Evolutionary conservation across 2,797 vertebrate genomes (phyloP), one percentile per base, ranked within the genome.

Genomic region (Darevskia mixta): DNA sequence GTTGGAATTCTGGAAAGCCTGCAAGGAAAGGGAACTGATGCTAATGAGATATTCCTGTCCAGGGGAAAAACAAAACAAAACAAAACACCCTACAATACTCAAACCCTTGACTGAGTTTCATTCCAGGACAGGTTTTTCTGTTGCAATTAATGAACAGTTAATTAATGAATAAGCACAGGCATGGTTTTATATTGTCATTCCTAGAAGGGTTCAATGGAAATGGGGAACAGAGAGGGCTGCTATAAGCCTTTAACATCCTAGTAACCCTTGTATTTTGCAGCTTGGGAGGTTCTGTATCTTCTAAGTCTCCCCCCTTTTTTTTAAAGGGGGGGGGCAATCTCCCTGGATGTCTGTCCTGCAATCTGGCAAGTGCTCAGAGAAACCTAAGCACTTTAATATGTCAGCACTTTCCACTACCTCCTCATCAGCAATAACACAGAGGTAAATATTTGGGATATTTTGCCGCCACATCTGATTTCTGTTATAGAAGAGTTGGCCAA

Each of bases 71-170:
- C 45, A 49, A 73, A 73, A 32, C 61, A 69, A 69, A 69, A 69
- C 20, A 69, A 89, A 64, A 92, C 35, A 66, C 15, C 20, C 78
- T 89, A 91, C 23, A 35, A 79, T 87, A 87, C 91, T 66, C 61
- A 89, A 49, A 90, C 79, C 35, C 71, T 94, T 85, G 25, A 90
- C 86, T 27, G 64, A 83, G 0, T 25, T 76, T 61, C 66, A 89
- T 83, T 38, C n/a, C 10, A 38, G 43, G 17, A 9, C 7, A 81
- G 71, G 15, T 1, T 69, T 82, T 49, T 29, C 15, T 86, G 58
- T 69, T 86, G 38, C 79, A 87, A 82, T 86, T 2, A 32, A 29
- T 85, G 82, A 87, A 75, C 3, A 45, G 82, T 86, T 2, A n/a
- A 29, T 85, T 82, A 87, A 75, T 2, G n/a, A 43, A 69, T 29